Evolutionary conservation across 2,113 vertebrate species (phyloP).

Genomic region (Tichodroma muraria): DNA sequence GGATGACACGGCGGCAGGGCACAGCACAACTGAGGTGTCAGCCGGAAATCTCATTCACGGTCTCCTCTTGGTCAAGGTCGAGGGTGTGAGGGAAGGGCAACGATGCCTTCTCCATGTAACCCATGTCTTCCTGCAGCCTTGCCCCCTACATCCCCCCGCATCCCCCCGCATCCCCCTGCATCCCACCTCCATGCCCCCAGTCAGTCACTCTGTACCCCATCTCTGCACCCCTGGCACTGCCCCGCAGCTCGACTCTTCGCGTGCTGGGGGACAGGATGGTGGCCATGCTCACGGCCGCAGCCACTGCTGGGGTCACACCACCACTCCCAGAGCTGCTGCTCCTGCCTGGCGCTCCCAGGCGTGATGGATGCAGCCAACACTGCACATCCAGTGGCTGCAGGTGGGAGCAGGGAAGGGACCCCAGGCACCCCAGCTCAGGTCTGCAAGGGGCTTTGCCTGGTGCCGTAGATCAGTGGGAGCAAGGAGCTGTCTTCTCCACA

Average conservation of each 20-base stretch:
- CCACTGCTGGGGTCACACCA: background rate
- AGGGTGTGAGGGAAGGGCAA: background rate
- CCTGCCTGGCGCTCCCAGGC: background rate
- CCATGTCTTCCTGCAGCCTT: background rate
- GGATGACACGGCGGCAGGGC: too few relatives aligned
- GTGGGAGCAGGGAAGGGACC: background rate
- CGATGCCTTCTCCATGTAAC: accelerated
- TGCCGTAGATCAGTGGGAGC: background rate
- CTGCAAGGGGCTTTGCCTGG: accelerated
- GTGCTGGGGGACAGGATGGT: accelerated
- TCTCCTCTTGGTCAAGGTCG: background rate
- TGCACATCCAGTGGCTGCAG: background rate
- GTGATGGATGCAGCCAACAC: background rate
- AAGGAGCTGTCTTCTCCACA: background rate
- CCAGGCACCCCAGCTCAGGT: accelerated
- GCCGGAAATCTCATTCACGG: background rate
- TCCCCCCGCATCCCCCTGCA: background rate
- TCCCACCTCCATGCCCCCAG: background rate
- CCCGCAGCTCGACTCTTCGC: accelerated
- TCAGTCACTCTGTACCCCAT: background rate
- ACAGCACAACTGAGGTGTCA: accelerated
- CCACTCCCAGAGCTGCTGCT: accelerated
- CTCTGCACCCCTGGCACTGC: background rate
- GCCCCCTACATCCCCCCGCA: background rate
- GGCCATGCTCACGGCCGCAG: accelerated